phyloP scores from a whole-genome alignment of 2,797 vertebrate species.

The Labroides dimidiatus region DNA sequence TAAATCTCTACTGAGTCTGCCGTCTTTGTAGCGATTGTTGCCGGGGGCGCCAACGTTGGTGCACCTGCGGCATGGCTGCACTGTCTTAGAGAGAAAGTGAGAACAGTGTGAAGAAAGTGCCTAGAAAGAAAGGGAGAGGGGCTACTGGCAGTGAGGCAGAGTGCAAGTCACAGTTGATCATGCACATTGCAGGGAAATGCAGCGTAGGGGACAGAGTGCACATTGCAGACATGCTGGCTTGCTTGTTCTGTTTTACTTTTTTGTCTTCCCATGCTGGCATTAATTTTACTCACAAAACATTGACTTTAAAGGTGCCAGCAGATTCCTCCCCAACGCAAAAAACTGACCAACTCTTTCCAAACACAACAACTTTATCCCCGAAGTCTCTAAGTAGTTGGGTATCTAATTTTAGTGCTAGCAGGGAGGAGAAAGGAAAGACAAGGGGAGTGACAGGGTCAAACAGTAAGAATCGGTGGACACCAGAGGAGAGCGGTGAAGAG shows the following conservation, averaged over 20 bases:
- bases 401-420: slow-evolving; percentile 5
- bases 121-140: slow-evolving; percentile 18
- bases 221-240: slow-evolving; percentile 49
- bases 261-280: slow-evolving; percentile 21
- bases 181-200: slow-evolving; percentile 52
- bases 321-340: slow-evolving; percentile 18
- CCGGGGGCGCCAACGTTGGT: slow-evolving; percentile 8
- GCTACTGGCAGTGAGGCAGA: slow-evolving; percentile 35
- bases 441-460: slow-evolving; percentile 19
- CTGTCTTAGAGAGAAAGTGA: slow-evolving; percentile 28
- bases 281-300: slow-evolving; percentile 10
- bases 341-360: slow-evolving; percentile 6
- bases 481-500: slow-evolving; percentile 9
- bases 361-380: not conserved
- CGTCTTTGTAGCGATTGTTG: slow-evolving; percentile 40
- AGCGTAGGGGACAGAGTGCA: slow-evolving; percentile 43
- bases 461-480: slow-evolving; percentile 4
- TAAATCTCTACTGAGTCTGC: slow-evolving; percentile 31
- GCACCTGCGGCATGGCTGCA: slow-evolving; percentile 46
- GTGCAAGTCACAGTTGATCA: slow-evolving; percentile 57
- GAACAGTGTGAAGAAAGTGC: slow-evolving; percentile 26
- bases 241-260: slow-evolving; percentile 39
- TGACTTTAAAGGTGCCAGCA: slow-evolving; percentile 16
- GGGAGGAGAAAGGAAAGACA: slow-evolving; percentile 2
- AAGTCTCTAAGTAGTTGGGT: slow-evolving; percentile 1